Percentiles rank a stretch among this genome's conserved stretches.
Evolutionary conservation across 1,140 invertebrate species (phyloP).

Genomic region (Babylonia areolata): DNA sequence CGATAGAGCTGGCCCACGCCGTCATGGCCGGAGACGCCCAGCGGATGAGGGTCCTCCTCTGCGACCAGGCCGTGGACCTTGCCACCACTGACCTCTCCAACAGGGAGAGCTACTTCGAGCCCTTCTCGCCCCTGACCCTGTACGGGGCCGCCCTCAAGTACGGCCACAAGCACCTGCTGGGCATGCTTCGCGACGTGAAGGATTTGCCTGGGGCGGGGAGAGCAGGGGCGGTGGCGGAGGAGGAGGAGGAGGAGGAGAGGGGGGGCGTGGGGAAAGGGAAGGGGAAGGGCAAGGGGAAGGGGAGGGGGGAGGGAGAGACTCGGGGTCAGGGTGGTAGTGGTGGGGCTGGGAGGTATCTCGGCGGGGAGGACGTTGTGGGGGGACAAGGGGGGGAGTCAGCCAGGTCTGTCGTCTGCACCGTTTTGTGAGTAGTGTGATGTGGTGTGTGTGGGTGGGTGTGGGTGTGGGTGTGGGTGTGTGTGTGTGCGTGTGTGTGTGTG

Average conservation of each 20-base stretch:
- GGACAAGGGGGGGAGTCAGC: too few relatives aligned
- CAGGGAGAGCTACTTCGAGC: conserved; percentile 60
- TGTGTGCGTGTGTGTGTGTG: background rate
- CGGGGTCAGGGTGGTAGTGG: background rate
- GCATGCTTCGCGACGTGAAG: background rate
- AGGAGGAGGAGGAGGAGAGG: background rate
- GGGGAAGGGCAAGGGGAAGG: background rate
- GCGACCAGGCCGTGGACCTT: conserved; percentile 59
- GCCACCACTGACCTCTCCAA: conserved; percentile 62
- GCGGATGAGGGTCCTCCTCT: conserved; percentile 57
- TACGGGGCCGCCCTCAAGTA: conserved; percentile 64
- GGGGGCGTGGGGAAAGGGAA: background rate
- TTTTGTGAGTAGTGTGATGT: background rate
- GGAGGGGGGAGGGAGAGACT: background rate
- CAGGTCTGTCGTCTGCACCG: background rate
- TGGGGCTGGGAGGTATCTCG: too few relatives aligned
- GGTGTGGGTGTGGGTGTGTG: background rate
- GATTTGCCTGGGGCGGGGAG: background rate
- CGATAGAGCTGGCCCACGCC: conserved; percentile 71
- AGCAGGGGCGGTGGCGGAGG: background rate
- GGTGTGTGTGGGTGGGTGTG: background rate
- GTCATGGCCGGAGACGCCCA: conserved; percentile 66
- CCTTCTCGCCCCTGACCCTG: conserved; percentile 61
- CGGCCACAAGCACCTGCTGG: conserved; percentile 64
- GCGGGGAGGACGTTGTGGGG: too few relatives aligned